Evolutionary conservation across 2,797 vertebrate species (phyloP).

Genomic region (Cossypha dichroa): DNA sequence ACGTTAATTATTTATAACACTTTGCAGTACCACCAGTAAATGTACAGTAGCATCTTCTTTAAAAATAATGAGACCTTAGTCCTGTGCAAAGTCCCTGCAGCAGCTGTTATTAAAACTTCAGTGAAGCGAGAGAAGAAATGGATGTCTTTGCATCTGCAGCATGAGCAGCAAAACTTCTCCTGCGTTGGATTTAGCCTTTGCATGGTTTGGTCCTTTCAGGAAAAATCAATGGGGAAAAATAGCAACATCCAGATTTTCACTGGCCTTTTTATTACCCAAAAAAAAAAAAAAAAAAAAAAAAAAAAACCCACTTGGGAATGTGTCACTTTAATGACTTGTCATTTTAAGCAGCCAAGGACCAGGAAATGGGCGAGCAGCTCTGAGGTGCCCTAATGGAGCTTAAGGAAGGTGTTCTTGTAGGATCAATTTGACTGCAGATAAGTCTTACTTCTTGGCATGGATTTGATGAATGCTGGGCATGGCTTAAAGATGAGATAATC

Average conservation of each 20-base stretch:
- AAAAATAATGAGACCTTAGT: constrained; percentile 42
- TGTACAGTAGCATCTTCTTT: constrained; percentile 11
- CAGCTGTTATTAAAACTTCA: constrained; percentile 46
- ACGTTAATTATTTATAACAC: constrained; percentile 51
- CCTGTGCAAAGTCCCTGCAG: constrained; percentile 31
- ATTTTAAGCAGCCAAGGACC: background rate
- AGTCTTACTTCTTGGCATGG: constrained; percentile 20
- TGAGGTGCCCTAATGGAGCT: background rate
- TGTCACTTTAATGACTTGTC: constrained; percentile 14
- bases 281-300: too few species aligned
- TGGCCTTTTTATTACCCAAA: background rate
- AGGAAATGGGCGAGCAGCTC: background rate
- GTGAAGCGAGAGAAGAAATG: constrained; percentile 29
- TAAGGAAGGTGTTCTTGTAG: constrained; percentile 23
- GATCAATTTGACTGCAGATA: constrained; percentile 34
- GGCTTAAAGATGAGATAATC: constrained; percentile 69
- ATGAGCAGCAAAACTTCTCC: background rate
- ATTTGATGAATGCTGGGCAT: constrained; percentile 54
- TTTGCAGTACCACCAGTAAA: background rate
- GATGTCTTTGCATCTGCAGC: background rate
- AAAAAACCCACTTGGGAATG: background rate
- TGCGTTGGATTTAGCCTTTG: background rate
- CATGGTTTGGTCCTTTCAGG: background rate
- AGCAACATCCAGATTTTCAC: background rate
- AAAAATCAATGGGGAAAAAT: constrained; percentile 46